Conservation (phyloP, 2,888 invertebrate species). For the Scaptomyza tumidula region DNA sequence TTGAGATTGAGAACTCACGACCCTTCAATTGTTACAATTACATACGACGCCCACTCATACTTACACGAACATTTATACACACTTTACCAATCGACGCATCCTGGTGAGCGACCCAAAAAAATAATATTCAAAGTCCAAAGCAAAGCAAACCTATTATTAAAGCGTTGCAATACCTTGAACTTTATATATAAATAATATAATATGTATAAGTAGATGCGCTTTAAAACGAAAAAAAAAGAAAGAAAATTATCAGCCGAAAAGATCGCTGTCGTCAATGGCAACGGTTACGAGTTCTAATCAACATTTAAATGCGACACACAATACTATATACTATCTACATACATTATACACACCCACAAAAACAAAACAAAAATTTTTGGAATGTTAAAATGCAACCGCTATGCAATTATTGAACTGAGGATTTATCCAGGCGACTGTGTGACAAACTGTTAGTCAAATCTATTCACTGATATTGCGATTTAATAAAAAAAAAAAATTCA, state of each 20-base stretch:
- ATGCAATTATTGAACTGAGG: conserved; percentile 56
- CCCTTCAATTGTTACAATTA: conserved; percentile 62
- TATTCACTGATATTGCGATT: conserved; percentile 76
- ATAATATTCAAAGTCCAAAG: conserved; percentile 47
- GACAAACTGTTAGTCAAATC: conserved; percentile 68
- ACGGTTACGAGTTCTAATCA: conserved; percentile 67
- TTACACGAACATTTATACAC: conserved; percentile 33
- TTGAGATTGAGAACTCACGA: conserved; percentile 56
- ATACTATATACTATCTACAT: conserved; percentile 7
- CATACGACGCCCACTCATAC: conserved; percentile 24
- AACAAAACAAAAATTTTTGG: conserved; percentile 28
- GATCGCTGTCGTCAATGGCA: conserved; percentile 68
- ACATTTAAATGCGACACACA: conserved; percentile 44
- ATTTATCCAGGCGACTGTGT: conserved; percentile 62
- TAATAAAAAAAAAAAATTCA: conserved; percentile 67
- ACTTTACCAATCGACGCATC: conserved; percentile 59
- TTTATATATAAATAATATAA: conserved; percentile 50
- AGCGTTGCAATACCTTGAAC: conserved; percentile 59
- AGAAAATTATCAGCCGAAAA: conserved; percentile 61
- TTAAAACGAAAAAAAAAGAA: conserved; percentile 48
- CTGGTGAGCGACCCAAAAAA: conserved; percentile 58
- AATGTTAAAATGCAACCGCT: conserved; percentile 37
- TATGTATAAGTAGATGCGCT: conserved; percentile 54
- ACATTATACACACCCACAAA: conserved; percentile 14
- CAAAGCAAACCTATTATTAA: conserved; percentile 26